Percentiles rank a stretch among this genome's conserved stretches.
These are phyloP conservation scores for Watsonalla binaria DNA, from an alignment of 2,888 invertebrate species.

Conservation along the genomic window DNA sequence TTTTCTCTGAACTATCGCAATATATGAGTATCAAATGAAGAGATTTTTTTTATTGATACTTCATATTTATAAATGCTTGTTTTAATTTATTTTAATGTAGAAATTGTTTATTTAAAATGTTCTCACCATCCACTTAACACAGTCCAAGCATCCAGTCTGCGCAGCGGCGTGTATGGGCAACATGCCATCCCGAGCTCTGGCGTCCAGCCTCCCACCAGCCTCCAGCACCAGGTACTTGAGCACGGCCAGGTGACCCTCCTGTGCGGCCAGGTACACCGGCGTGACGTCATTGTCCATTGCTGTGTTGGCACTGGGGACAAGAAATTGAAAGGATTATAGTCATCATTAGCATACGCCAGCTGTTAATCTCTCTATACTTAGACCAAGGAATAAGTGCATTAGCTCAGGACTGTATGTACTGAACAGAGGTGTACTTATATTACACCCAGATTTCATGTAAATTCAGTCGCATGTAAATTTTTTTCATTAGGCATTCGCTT, in stretches of 20 bases:
- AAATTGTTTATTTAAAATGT: neutral
- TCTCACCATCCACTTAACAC: slow-evolving; percentile 93
- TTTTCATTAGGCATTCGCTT: too few species aligned
- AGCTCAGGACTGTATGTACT: too few species aligned
- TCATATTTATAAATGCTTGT: too few species aligned
- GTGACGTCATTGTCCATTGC: slow-evolving; percentile 96
- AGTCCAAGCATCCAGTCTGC: slow-evolving; percentile 92
- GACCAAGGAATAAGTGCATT: too few species aligned
- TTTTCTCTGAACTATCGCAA: too few species aligned
- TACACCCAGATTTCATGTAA: too few species aligned
- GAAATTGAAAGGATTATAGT: slow-evolving; percentile 3
- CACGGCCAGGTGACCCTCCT: slow-evolving; percentile 92
- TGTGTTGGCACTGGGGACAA: slow-evolving; percentile 86
- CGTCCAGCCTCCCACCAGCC: slow-evolving; percentile 89
- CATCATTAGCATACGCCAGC: neutral
- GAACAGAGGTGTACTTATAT: too few species aligned
- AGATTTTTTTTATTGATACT: too few species aligned
- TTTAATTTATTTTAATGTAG: neutral
- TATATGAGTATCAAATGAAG: too few species aligned
- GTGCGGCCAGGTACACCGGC: slow-evolving; percentile 92
- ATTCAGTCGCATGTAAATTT: too few species aligned
- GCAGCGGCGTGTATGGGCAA: slow-evolving; percentile 93
- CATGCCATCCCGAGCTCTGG: slow-evolving; percentile 93
- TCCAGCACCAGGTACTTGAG: slow-evolving; percentile 90
- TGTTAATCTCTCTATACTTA: too few species aligned